These are phyloP conservation scores for Hirundo rustica DNA, from an alignment of 2,797 vertebrate genomes.

Conservation along the genomic window DNA sequence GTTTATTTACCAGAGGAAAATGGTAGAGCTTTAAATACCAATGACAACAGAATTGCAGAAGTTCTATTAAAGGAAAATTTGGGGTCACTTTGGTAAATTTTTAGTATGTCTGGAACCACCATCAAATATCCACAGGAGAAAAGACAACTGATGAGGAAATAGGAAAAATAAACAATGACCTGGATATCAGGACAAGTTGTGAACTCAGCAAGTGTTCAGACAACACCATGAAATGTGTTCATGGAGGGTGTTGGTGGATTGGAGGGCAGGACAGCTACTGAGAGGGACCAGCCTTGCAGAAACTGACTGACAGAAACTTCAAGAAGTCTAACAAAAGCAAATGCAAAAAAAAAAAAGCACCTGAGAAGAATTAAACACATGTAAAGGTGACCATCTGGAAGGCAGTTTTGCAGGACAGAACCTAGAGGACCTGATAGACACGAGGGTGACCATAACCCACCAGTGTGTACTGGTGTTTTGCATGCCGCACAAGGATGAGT, in stretches of 20 bases:
- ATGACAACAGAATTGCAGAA: neutral
- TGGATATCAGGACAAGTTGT: neutral
- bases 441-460: neutral
- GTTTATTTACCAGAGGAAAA: neutral
- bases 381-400: neutral
- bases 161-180: neutral
- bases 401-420: neutral
- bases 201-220: neutral
- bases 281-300: neutral
- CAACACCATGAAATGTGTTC: neutral
- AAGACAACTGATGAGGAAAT: neutral
- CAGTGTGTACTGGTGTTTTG: rapidly evolving
- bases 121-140: neutral
- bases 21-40: neutral
- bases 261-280: neutral
- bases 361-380: neutral
- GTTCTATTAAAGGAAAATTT: neutral
- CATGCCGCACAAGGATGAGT: rapidly evolving
- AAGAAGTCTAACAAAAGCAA: neutral
- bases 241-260: rapidly evolving
- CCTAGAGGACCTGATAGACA: neutral
- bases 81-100: neutral
- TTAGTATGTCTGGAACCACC: neutral
- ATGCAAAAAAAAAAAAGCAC: neutral
- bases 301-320: neutral